A percentile compares a stretch with the other conserved stretches of the same genome.
Evolutionary conservation across 2,888 invertebrate species (phyloP).

Genomic region (Tetrapedia diversipes): DNA sequence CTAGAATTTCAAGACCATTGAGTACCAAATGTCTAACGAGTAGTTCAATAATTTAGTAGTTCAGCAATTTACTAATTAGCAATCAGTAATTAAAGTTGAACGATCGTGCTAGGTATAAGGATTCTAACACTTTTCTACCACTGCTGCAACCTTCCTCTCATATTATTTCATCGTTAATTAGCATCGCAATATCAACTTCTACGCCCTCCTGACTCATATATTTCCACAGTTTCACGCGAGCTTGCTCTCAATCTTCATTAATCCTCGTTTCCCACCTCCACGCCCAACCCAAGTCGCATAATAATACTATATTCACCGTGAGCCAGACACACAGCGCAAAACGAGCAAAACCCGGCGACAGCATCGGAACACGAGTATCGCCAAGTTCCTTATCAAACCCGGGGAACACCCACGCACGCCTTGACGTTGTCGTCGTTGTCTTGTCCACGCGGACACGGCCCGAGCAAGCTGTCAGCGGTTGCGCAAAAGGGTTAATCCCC

Average conservation of each 20-base stretch:
- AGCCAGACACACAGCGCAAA: background rate
- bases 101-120: no score
- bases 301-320: background rate
- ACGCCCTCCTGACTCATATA: background rate
- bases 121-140: no score
- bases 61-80: no score
- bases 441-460: background rate
- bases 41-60: no score
- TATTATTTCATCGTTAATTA: no score
- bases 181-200: no score
- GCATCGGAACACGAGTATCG: constrained; percentile 10
- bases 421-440: no score
- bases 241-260: background rate
- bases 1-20: no score
- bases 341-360: background rate
- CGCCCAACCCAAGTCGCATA: background rate
- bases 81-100: no score
- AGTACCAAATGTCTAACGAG: no score
- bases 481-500: constrained; percentile 40
- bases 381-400: constrained; percentile 10
- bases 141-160: no score
- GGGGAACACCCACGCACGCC: constrained; percentile 25
- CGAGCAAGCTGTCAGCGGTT: constrained; percentile 32
- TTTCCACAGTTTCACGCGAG: background rate
- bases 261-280: background rate